Evolutionary conservation across 2,113 vertebrate species (phyloP).

Genomic region (Proterorhinus semilunaris): DNA sequence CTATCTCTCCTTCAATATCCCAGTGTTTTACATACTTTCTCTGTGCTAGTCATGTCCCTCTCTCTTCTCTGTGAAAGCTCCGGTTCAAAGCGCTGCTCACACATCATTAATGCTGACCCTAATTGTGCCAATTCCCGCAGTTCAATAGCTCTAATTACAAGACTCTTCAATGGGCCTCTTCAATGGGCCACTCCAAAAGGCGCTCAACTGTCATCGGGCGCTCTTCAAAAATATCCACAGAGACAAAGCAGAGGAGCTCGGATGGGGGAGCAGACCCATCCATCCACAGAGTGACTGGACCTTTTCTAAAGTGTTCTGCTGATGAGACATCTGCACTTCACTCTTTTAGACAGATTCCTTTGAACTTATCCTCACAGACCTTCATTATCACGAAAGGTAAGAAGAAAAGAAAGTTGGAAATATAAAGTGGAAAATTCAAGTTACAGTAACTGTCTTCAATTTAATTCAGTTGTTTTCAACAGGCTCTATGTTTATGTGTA

Average conservation of each 20-base stretch:
- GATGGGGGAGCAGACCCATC: conserved; percentile 12
- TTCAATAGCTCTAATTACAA: conserved; percentile 93
- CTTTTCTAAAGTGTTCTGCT: conserved; percentile 48
- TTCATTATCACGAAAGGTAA: conserved; percentile 38
- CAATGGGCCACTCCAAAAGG: conserved; percentile 76
- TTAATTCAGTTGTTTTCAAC: no score
- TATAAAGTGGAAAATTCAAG: conserved; percentile 12
- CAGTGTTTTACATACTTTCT: conserved; percentile 13
- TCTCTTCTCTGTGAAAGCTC: conserved; percentile 64
- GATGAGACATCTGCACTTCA: conserved; percentile 61
- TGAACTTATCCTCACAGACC: conserved; percentile 38
- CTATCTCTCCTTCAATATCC: neutral
- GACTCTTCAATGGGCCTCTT: conserved; percentile 79
- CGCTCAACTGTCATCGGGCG: conserved; percentile 80
- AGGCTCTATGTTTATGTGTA: no score
- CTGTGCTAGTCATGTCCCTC: conserved; percentile 16
- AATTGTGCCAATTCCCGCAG: conserved; percentile 88
- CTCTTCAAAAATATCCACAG: conserved; percentile 76
- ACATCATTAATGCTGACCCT: conserved; percentile 84
- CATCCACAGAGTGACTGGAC: conserved; percentile 39
- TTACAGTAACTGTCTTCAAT: neutral
- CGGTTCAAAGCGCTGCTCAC: conserved; percentile 79
- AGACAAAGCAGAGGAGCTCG: conserved; percentile 46
- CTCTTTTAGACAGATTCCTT: conserved; percentile 24
- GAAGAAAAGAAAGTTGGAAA: neutral